phyloP scores from a whole-genome alignment of 2,797 vertebrate genomes.

The Trachurus trachurus region DNA sequence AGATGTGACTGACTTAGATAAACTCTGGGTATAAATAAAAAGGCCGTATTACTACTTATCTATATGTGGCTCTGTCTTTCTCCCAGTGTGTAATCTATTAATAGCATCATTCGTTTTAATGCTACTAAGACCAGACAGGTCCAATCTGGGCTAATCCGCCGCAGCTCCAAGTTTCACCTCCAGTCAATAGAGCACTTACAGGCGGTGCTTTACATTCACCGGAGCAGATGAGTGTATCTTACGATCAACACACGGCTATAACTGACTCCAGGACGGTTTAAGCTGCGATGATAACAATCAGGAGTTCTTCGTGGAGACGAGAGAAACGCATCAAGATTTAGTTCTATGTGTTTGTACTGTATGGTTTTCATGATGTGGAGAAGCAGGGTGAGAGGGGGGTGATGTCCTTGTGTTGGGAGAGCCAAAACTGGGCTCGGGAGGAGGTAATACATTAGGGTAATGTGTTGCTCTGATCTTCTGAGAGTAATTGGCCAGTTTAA shows the following conservation, averaged over 20 bases:
- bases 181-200: constrained; percentile 58
- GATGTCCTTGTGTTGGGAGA: constrained; percentile 18
- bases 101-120: constrained; percentile 65
- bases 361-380: not conserved
- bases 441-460: constrained; percentile 30
- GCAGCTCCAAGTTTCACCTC: constrained; percentile 60
- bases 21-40: not conserved
- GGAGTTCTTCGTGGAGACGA: not conserved
- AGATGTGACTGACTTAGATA: not conserved
- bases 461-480: constrained; percentile 20
- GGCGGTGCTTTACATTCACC: constrained; percentile 29
- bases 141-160: constrained; percentile 76
- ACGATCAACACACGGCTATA: not conserved
- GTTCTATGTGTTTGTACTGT: not conserved
- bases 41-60: not conserved
- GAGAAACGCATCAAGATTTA: constrained; percentile 8
- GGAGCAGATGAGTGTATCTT: constrained; percentile 3
- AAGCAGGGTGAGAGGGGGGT: not conserved
- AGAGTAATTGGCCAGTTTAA: constrained; percentile 17
- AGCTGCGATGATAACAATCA: not conserved
- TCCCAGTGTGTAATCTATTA: constrained; percentile 45
- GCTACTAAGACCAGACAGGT: constrained; percentile 69
- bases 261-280: not conserved
- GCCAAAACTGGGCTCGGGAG: constrained; percentile 8
- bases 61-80: not conserved